Evolutionary conservation across 2,113 vertebrate species (phyloP), one percentile per base, ranked within the genome.

Genomic region (Tenrec ecaudatus): DNA sequence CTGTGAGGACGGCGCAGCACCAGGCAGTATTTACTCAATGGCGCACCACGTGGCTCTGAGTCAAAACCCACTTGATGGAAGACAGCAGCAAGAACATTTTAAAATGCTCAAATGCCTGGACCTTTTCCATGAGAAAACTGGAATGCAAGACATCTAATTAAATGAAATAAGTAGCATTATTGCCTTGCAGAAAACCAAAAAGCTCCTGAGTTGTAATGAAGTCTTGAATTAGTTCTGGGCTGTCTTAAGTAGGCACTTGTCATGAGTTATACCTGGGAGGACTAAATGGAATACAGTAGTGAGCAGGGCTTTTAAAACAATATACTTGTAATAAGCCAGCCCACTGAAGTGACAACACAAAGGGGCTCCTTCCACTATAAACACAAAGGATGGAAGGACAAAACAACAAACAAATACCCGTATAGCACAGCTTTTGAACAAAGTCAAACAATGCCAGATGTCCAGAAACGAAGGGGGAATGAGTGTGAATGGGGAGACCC

Each of bases 241-340:
- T 4, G n/a, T 2, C 57, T 17, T 82, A 43, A 71, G 31, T 4
- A 3, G 20, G 6, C 17, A 33, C 29, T 43, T 88, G 78, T 58
- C 53, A 23, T 47, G 47, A 93, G 19, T 68, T 69, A 31, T 10
- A 0, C 0, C 14, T 10, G 43, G 0, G 1, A 12, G 33, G 3
- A 31, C 82, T 5, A 33, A 31, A 88, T 22, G 11, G 33, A 57
- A 33, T 11, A 43, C 12, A 83, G 0, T 0, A 0, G 4, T n/a
- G 57, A 92, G 31, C 19, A 23, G 4, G 4, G 0, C 19, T n/a
- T 1, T 14, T 36, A 82, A 58, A 33, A 60, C 53, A 93, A 85
- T 40, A 36, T 17, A 4, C 33, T 68, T 20, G 2, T 53, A 53
- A 53, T 53, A 27, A 16, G 47, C 19, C 7, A 23, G 43, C 27